Conservation (phyloP, 1,140 invertebrate species). For the Plectus sambesii region DNA sequence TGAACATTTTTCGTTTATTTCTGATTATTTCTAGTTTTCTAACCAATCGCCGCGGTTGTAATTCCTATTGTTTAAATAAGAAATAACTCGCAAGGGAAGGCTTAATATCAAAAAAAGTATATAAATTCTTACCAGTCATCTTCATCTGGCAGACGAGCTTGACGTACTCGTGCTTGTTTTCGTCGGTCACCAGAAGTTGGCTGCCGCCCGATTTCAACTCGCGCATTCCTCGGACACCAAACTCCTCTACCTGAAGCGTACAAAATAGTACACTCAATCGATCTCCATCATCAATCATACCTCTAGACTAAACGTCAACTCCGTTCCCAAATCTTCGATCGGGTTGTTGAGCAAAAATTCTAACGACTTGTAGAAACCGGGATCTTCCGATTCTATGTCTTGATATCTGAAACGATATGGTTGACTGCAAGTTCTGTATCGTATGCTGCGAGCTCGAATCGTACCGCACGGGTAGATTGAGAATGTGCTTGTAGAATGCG, state of each 20-base stretch:
- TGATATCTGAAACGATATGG: constrained; percentile 54
- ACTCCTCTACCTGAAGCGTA: constrained; percentile 65
- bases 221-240: constrained; percentile 75
- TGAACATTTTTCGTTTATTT: too few relatives aligned
- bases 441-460: constrained; percentile 11
- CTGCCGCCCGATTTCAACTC: constrained; percentile 74
- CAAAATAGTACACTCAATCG: constrained; percentile 13
- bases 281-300: constrained; percentile 45
- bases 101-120: too few relatives aligned
- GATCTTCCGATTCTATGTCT: constrained; percentile 89
- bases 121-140: constrained; percentile 65
- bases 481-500: constrained; percentile 87
- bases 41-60: too few relatives aligned
- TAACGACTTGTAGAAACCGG: constrained; percentile 78
- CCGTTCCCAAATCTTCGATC: constrained; percentile 72
- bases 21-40: too few relatives aligned
- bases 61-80: too few relatives aligned
- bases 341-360: constrained; percentile 77
- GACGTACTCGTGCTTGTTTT: constrained; percentile 84
- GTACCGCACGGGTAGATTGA: constrained; percentile 75
- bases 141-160: constrained; percentile 85
- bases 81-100: neutral
- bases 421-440: neutral
- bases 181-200: constrained; percentile 73
- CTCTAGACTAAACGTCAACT: constrained; percentile 78